Evolutionary conservation across 2,888 invertebrate genomes (phyloP), one percentile per base, ranked within the genome.

Genomic region (Coelopa pilipes): DNA sequence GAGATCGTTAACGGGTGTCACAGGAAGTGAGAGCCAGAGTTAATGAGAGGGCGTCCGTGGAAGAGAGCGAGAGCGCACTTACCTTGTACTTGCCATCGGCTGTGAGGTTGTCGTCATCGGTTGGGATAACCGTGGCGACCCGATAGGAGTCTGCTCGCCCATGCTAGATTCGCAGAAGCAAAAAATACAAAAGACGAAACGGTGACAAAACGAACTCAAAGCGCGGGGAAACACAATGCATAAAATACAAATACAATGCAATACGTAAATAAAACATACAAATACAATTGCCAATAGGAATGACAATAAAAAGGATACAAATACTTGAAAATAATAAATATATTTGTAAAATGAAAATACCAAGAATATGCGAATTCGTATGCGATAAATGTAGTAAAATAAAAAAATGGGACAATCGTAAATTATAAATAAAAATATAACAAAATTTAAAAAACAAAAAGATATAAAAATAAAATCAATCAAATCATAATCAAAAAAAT

Each of bases 91-190:
- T 93, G 89, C 96, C 96, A 90, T 96, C 96, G 84, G 96, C 96
- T 81, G 96, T 96, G 91, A 94, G 94, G 93, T 96, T 96, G 92
- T 97, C 97, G 89, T 96, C 96, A 91, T 94, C 93, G 90, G 94
- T 90, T 89, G 93, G 91, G 83, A 96, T 94, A 89, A 96, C 94
- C 88, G 97, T 97, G 84, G 98, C 98, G 91, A 96, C 96, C 89
- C 98, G 93, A 91, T 98, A 98, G 89, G 97, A 97, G 91, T 98
- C 98, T 88, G 96, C 92, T 88, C 96, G 94, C 90, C 95, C 96
- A 93, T 95, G 95, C 95, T 96, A 93, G 85, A 46, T 69, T 59
- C 65, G 21, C 21, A 15, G 12, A 34, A 34, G 21, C 70, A 34
- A 73, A 67, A 66, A 34, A 72, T 70, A 21, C 60, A 73, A 53